Conservation (phyloP, 2,797 vertebrate species). For the Apodemus agrarius region DNA sequence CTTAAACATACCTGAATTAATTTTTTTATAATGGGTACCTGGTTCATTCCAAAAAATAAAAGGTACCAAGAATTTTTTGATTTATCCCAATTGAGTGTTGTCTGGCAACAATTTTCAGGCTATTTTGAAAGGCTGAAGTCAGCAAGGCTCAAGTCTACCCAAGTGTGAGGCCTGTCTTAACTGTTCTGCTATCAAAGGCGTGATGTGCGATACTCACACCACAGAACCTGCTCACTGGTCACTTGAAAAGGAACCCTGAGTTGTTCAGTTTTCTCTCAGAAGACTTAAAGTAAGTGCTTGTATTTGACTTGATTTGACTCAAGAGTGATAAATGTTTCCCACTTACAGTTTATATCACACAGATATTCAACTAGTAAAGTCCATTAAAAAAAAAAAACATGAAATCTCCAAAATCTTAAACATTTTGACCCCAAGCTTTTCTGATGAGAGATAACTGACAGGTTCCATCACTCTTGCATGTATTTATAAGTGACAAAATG, state of each 20-base stretch:
- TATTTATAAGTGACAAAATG: not conserved
- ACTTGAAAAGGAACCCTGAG: not conserved
- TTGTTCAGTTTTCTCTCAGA: not conserved
- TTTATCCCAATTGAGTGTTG: not conserved
- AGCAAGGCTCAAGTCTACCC: not conserved
- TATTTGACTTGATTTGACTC: not conserved
- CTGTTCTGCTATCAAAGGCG: not conserved
- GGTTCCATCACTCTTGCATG: not conserved
- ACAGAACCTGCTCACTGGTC: not conserved
- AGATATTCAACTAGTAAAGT: not conserved
- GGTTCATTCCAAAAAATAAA: not conserved
- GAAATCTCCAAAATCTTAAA: not conserved
- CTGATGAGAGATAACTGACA: not conserved
- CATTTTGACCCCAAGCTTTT: not conserved
- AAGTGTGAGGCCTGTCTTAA: not conserved
- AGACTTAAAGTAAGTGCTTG: not conserved
- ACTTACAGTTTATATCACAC: not conserved
- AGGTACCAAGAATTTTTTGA: not conserved
- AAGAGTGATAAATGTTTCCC: not conserved
- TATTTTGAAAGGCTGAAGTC: not conserved
- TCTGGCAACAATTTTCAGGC: not conserved
- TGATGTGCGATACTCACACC: not conserved
- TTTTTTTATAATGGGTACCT: not conserved
- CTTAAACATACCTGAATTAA: not conserved
- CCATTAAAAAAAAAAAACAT: not conserved